Evolutionary conservation across 1,140 invertebrate species (phyloP).

Genomic region (Ceratitis capitata): DNA sequence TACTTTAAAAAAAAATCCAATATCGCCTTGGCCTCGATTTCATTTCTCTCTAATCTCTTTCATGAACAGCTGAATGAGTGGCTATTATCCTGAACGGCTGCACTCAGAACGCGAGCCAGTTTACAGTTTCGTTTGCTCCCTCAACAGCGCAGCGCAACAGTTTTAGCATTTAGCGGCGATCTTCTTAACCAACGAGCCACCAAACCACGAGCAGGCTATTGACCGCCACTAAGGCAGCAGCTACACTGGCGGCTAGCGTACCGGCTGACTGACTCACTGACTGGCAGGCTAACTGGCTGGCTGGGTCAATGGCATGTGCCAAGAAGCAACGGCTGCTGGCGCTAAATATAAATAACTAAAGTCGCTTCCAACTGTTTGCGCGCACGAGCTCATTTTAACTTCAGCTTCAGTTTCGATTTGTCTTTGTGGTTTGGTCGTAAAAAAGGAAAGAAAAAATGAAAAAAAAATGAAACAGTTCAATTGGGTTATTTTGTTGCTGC

Average conservation of each 20-base stretch:
- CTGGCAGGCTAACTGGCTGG: too few relatives aligned
- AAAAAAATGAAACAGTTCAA: conserved; percentile 1
- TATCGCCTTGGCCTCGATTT: too few relatives aligned
- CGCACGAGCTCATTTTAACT: not conserved
- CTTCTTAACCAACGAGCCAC: not conserved
- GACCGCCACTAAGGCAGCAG: not conserved
- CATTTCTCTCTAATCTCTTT: not conserved
- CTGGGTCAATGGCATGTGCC: conserved; percentile 32
- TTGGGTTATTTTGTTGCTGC: not conserved
- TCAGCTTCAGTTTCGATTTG: conserved; percentile 19
- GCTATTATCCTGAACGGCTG: conserved; percentile 10
- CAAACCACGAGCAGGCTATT: conserved; percentile 24
- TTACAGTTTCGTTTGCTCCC: conserved; percentile 12
- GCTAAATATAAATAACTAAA: not conserved
- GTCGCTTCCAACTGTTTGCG: not conserved
- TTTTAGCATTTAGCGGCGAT: conserved; percentile 10
- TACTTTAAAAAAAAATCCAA: too few relatives aligned
- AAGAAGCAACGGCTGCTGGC: not conserved
- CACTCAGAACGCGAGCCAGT: not conserved
- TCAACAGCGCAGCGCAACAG: not conserved
- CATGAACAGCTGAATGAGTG: conserved; percentile 22
- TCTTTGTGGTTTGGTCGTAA: not conserved
- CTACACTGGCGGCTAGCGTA: too few relatives aligned
- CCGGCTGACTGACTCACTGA: too few relatives aligned
- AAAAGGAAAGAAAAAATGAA: too few relatives aligned